These are phyloP conservation scores for Seira ritae DNA, from an alignment of 2,888 invertebrate genomes.

Conservation along the genomic window DNA sequence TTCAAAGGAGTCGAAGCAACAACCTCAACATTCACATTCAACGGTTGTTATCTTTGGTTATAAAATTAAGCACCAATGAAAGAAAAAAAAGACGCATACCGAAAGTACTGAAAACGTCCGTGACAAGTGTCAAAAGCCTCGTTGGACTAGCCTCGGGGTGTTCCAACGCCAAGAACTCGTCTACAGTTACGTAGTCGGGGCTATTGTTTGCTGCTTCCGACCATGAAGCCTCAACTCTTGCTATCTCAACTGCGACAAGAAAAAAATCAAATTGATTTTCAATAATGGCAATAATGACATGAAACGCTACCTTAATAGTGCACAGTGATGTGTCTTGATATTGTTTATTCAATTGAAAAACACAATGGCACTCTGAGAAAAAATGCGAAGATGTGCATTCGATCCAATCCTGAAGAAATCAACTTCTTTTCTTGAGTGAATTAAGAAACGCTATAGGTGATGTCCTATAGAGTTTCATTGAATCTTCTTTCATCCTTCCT, in stretches of 20 bases:
- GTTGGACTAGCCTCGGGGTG: conserved; percentile 88
- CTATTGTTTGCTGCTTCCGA: conserved; percentile 85
- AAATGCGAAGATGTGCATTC: not conserved
- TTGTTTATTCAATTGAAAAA: conserved; percentile 23
- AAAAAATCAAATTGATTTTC: conserved; percentile 28
- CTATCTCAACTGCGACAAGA: conserved; percentile 80
- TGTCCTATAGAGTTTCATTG: not conserved
- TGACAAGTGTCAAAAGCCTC: conserved; percentile 83
- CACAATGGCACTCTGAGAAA: not conserved
- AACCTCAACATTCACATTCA: not conserved
- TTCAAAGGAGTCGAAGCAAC: not conserved
- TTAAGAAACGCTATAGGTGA: not conserved
- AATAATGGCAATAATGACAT: conserved; percentile 16
- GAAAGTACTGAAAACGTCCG: conserved; percentile 85
- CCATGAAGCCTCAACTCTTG: conserved; percentile 87
- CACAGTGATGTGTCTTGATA: not conserved
- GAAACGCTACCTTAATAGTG: not conserved
- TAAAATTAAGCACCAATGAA: not conserved
- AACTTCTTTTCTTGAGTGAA: not conserved
- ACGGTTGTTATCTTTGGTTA: conserved; percentile 15
- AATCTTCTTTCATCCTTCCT: no score
- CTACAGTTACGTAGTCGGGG: conserved; percentile 84
- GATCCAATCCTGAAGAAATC: not conserved
- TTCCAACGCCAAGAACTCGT: conserved; percentile 87
- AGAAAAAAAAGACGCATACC: conserved; percentile 76